Evolutionary conservation across 2,797 vertebrate genomes (phyloP), one percentile per base, ranked within the genome.

Genomic region (Podarcis lilfordi): DNA sequence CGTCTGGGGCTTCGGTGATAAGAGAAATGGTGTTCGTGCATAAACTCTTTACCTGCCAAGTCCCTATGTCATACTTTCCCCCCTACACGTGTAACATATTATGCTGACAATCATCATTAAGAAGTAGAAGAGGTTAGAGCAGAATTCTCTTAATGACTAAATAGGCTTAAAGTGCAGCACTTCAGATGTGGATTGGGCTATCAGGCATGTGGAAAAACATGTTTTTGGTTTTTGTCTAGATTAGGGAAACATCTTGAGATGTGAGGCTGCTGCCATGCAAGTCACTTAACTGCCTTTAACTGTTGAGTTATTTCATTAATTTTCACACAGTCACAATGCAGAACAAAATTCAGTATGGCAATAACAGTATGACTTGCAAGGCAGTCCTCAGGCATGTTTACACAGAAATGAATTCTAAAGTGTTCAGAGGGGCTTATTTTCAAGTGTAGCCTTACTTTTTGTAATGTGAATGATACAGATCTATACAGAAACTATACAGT

Each of bases 1-100:
- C 82, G 59, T 89, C 86, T 93, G 76, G 61, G 82, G 59, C 81
- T 89, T 79, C 7, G 64, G 55, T 75, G 84, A 94, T 45, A 84
- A 90, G 86, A 89, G 9, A 78, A 80, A 66, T 25, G 2, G 13
- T 84, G 89, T 84, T 88, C 72, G 82, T 21, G n/a, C 0, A 0
- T 55, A 40, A 94, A 83, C 32, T 76, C 69, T 89, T 85, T 92
- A 72, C 25, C 71, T 78, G 43, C 61, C 86, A 80, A 64, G 81
- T 43, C 79, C 68, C 83, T 21, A 80, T 3, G 59, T 0, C 19
- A 4, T 4, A 3, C 32, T 55, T 80, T 78, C 59, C 2, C 3
- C 61, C 19, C 19, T 7, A 55, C 11, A 75, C 27, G 66, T 74
- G 66, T 35, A 29, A 37, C 68, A 69, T 32, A 76, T 25, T 68